phyloP scores from a whole-genome alignment of 2,797 vertebrate species.

The Todus mexicanus region DNA sequence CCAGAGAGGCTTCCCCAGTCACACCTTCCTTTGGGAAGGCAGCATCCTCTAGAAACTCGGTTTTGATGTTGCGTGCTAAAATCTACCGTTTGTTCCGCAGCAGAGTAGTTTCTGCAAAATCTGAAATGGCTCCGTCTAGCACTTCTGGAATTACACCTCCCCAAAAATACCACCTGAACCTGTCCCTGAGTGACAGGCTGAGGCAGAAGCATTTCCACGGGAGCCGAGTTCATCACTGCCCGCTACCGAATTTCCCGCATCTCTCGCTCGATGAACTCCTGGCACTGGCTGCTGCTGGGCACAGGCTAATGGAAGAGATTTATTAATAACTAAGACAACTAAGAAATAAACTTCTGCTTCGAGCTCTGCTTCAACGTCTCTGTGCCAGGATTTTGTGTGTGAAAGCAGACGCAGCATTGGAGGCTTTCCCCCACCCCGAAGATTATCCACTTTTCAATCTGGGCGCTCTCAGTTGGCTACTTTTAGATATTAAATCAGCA shows the following conservation, averaged over 20 bases:
- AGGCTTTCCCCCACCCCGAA: fast-evolving
- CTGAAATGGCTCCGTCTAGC: neutral
- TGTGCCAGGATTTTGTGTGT: neutral
- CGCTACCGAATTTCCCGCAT: neutral
- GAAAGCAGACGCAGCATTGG: neutral
- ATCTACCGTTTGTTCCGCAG: neutral
- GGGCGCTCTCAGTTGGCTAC: neutral
- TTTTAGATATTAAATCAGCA: neutral
- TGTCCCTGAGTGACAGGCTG: neutral
- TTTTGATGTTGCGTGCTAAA: neutral
- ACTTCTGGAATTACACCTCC: neutral
- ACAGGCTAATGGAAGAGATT: neutral
- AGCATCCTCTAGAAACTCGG: neutral
- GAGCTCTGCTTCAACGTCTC: neutral
- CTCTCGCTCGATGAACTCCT: neutral
- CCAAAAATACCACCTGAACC: neutral
- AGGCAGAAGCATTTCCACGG: neutral
- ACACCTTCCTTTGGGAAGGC: neutral
- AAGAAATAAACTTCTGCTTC: neutral
- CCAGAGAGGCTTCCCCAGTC: neutral
- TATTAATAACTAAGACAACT: neutral
- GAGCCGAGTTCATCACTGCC: neutral
- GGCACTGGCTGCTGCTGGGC: neutral
- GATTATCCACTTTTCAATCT: neutral
- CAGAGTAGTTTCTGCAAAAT: neutral